phyloP scores from a whole-genome alignment of 2,888 invertebrate genomes.

The Clistopyga incitator region DNA sequence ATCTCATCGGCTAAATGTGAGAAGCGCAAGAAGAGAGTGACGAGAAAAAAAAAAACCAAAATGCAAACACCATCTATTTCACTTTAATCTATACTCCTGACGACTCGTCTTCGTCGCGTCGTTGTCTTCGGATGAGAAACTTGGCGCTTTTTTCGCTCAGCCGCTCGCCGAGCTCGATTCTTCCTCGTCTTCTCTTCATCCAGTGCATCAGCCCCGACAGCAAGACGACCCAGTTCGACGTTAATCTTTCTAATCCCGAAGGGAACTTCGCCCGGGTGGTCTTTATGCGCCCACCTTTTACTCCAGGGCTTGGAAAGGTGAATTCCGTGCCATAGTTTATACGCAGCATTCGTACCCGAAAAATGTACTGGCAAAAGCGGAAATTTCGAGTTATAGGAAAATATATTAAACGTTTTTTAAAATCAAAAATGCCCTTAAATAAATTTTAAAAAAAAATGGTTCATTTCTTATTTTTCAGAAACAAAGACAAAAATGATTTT shows the following conservation, averaged over 20 bases:
- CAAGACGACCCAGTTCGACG: constrained; percentile 57
- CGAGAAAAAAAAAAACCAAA: background rate
- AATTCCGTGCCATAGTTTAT: background rate
- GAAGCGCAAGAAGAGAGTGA: constrained; percentile 12
- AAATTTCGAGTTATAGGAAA: too few relatives aligned
- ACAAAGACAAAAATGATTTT: too few relatives aligned
- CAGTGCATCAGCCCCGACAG: constrained; percentile 41
- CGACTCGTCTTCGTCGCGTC: constrained; percentile 27
- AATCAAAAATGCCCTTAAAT: too few relatives aligned
- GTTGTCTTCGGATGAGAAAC: constrained; percentile 15
- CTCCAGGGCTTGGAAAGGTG: constrained; percentile 19
- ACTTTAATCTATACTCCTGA: constrained; percentile 47
- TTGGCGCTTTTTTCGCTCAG: constrained; percentile 37
- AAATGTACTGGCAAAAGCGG: background rate
- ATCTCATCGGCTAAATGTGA: constrained; percentile 42
- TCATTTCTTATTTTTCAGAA: too few relatives aligned
- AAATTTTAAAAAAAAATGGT: too few relatives aligned
- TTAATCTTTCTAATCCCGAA: constrained; percentile 62
- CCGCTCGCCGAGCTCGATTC: background rate
- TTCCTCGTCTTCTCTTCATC: constrained; percentile 40
- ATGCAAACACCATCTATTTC: constrained; percentile 43
- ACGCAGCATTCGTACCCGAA: background rate
- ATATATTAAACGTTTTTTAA: too few relatives aligned
- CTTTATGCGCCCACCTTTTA: constrained; percentile 25
- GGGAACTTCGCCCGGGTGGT: constrained; percentile 44